Conservation (phyloP, 2,888 invertebrate species). For the Masnerella sp. region DNA sequence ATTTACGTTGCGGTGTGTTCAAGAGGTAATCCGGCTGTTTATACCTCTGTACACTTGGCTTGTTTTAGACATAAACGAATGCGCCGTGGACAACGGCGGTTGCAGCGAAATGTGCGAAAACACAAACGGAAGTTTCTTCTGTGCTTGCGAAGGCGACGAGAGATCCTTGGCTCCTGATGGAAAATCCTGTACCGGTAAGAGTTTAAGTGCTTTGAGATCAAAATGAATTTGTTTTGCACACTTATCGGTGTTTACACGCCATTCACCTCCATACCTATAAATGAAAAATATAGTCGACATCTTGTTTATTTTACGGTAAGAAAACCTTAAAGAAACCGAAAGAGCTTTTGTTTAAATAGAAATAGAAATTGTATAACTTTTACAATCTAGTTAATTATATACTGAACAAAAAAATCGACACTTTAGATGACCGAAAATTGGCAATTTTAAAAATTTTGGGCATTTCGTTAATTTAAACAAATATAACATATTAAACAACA, state of each 20-base stretch:
- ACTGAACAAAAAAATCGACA: no score
- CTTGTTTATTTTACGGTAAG: no score
- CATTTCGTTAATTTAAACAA: no score
- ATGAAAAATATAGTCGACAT: no score
- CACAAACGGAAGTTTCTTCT: conserved; percentile 79
- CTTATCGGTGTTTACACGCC: conserved; percentile 6
- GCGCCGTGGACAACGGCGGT: conserved; percentile 78
- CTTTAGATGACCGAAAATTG: no score
- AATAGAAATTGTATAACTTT: no score
- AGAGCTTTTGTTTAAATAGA: no score
- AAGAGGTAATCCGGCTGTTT: conserved; percentile 13
- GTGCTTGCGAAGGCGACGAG: conserved; percentile 78
- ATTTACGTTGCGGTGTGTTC: background rate
- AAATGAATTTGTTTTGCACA: background rate
- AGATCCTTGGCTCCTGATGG: conserved; percentile 71
- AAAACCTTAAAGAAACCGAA: no score
- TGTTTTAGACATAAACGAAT: conserved; percentile 75
- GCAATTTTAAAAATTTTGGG: no score
- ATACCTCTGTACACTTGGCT: conserved; percentile 25
- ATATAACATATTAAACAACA: no score
- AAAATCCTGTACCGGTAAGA: conserved; percentile 72
- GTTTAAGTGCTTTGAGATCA: background rate
- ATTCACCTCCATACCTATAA: no score
- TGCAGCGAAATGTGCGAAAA: conserved; percentile 81
- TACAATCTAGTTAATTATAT: no score